Evolutionary conservation across 2,797 vertebrate species (phyloP), one percentile per base, ranked within the genome.

Genomic region (Lagocephalus sceleratus): DNA sequence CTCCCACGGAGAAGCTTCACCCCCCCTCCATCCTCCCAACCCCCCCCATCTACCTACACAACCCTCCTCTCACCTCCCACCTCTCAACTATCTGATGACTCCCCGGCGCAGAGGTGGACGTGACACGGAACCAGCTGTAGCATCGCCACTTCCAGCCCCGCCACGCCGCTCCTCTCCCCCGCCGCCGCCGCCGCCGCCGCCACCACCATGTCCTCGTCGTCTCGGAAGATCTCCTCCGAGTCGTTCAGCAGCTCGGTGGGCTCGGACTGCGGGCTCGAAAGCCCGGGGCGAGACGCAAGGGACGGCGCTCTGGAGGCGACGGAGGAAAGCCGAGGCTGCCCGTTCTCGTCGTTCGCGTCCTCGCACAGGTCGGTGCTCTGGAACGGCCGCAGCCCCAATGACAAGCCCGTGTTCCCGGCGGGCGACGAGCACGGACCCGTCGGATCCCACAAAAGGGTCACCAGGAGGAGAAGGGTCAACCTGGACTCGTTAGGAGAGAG

Each of bases 231-330:
- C 79, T 98, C 95, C 43, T 97, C 95, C 11, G 95, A 96, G 90
- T 98, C 95, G 45, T 97, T 97, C 88, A 97, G 94, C 90, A 97
- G 94, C 90, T 98, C 95, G 22, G 87, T 97, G 85, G 93, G 94
- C 68, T 97, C 95, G 48, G 95, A 97, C 86, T 97, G 89, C 73
- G 87, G 87, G 54, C 90, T 92, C 40, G 95, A 96, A 82, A 96
- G 94, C 87, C 95, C 95, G 7, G 90, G 85, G 38, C 82, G 79
- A 56, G 94, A 95, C 59, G 92, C 89, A 50, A 88, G 89, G 62
- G 88, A 89, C 39, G 68, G 79, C 25, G 76, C 62, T 0, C 7
- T 57, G 71, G 87, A 87, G 61, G 51, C 79, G 71, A 68, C 73
- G 51, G 82, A 86, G 62, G 84, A 89, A 75, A 75, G 26, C 58